Evolutionary conservation across 2,888 invertebrate species (phyloP).

Genomic region (Nomada hirtipes): DNA sequence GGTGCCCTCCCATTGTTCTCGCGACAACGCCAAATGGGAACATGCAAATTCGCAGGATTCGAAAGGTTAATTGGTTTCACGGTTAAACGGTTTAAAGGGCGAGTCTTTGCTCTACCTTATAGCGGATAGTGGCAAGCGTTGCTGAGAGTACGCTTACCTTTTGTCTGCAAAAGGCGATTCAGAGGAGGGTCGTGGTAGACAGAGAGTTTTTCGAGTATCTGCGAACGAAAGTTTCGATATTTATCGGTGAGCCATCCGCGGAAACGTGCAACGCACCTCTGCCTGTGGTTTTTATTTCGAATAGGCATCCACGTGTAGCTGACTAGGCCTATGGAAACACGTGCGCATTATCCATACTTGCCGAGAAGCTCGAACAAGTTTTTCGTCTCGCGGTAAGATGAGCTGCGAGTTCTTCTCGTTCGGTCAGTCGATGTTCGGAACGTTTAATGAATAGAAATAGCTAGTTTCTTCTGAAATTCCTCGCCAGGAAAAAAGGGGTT

Average conservation of each 20-base stretch:
- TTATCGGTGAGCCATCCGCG: conserved; percentile 47
- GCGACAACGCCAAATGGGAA: not conserved
- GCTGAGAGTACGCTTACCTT: conserved; percentile 19
- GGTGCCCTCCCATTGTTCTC: not conserved
- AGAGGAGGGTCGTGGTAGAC: not conserved
- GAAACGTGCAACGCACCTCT: conserved; percentile 42
- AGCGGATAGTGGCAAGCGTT: conserved; percentile 1
- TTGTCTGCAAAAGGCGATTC: conserved; percentile 60
- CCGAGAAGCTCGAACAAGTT: conserved; percentile 17
- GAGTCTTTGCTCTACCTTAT: not conserved
- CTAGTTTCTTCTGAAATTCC: no score
- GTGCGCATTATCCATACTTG: conserved; percentile 10
- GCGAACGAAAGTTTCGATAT: conserved; percentile 60
- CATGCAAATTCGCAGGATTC: not conserved
- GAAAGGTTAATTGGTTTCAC: conserved; percentile 47
- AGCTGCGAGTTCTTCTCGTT: conserved; percentile 15
- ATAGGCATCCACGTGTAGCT: conserved; percentile 26
- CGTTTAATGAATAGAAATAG: not conserved
- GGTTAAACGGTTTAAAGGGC: conserved; percentile 14
- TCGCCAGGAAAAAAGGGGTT: no score
- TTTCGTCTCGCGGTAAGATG: conserved; percentile 9
- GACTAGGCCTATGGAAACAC: conserved; percentile 23
- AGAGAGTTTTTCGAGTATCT: conserved; percentile 17
- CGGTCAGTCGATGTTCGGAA: not conserved
- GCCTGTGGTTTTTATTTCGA: conserved; percentile 54